These are phyloP conservation scores for Misgurnus anguillicaudatus DNA, from an alignment of 2,113 vertebrate genomes.

Conservation along the genomic window DNA sequence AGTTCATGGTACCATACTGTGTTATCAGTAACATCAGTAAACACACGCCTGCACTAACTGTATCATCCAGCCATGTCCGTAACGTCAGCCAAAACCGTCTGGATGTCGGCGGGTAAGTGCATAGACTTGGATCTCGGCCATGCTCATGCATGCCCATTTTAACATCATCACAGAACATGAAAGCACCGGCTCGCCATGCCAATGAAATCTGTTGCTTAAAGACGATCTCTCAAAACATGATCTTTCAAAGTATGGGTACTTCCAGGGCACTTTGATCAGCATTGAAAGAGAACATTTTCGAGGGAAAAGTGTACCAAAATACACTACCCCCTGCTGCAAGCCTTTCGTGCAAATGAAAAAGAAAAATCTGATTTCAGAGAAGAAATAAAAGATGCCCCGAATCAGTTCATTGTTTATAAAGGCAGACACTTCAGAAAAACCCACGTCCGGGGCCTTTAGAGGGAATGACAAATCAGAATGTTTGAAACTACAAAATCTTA, in stretches of 20 bases:
- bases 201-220: constrained; percentile 17
- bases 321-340: not conserved
- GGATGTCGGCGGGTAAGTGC: not conserved
- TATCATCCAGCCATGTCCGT: not conserved
- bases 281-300: constrained; percentile 33
- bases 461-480: constrained; percentile 39
- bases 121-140: constrained; percentile 30
- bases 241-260: not conserved
- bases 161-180: constrained; percentile 25
- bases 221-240: constrained; percentile 39
- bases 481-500: constrained; percentile 39
- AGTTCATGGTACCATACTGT: not conserved
- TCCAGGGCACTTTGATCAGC: constrained; percentile 30
- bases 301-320: constrained; percentile 5
- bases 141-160: constrained; percentile 23
- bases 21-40: constrained; percentile 21
- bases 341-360: not conserved
- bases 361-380: not conserved
- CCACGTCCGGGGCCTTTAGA: constrained; percentile 18
- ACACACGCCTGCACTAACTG: constrained; percentile 9
- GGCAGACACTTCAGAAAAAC: constrained; percentile 17
- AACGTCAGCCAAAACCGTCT: constrained; percentile 30
- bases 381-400: constrained; percentile 13
- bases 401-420: constrained; percentile 30
- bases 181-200: not conserved